A percentile compares a stretch with the other conserved stretches of the same genome.
phyloP scores from a whole-genome alignment of 1,140 invertebrate species.

The Penaeus japonicus region DNA sequence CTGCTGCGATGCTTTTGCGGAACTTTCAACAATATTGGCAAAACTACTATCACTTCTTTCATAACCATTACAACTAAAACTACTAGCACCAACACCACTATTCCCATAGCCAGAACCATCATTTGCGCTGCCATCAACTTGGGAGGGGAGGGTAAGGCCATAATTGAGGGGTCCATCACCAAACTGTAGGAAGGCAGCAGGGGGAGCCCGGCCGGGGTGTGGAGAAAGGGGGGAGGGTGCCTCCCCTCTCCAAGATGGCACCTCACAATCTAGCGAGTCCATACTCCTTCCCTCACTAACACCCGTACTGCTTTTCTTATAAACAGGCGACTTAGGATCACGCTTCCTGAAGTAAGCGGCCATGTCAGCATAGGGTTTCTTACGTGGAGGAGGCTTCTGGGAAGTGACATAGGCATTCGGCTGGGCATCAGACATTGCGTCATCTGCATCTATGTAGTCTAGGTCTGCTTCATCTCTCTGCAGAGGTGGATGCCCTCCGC shows the following conservation, averaged over 20 bases:
- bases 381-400: constrained; percentile 59
- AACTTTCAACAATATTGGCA: not conserved
- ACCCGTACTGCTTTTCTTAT: constrained; percentile 20
- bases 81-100: constrained; percentile 6
- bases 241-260: constrained; percentile 57
- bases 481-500: constrained; percentile 39
- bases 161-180: constrained; percentile 55
- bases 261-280: constrained; percentile 57
- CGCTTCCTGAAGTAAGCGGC: constrained; percentile 60
- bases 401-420: constrained; percentile 59
- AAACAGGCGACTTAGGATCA: constrained; percentile 24
- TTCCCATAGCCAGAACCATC: constrained; percentile 6
- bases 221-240: constrained; percentile 57
- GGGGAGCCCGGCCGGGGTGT: constrained; percentile 53
- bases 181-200: constrained; percentile 57
- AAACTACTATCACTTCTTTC: constrained; percentile 27
- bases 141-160: constrained; percentile 48
- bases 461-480: constrained; percentile 75
- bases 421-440: constrained; percentile 53
- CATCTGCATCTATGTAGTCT: constrained; percentile 74
- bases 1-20: not conserved
- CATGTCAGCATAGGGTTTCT: constrained; percentile 62
- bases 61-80: constrained; percentile 20
- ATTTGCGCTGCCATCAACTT: not conserved
- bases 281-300: constrained; percentile 42